Evolutionary conservation across 1,140 invertebrate species (phyloP).

Genomic region (Pogonognathellus flavescens): DNA sequence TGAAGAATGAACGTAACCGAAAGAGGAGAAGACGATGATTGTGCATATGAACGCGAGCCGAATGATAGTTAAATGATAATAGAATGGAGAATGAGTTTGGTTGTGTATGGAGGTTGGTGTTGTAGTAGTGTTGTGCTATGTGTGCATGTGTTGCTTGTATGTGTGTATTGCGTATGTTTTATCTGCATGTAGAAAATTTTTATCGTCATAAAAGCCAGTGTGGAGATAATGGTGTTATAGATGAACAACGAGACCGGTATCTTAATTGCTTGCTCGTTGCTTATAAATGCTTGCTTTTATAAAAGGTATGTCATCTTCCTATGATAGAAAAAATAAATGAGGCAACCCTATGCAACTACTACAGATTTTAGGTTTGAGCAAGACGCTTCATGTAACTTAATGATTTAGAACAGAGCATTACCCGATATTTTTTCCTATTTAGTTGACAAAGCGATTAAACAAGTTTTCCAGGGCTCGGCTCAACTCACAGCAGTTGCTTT

Average conservation of each 20-base stretch:
- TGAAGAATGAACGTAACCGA: not conserved
- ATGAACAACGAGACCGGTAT: constrained; percentile 40
- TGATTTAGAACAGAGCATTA: constrained; percentile 49
- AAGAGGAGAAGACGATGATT: not conserved
- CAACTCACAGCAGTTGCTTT: not conserved
- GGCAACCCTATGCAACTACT: constrained; percentile 22
- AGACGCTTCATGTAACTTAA: constrained; percentile 42
- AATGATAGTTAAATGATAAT: too few relatives aligned
- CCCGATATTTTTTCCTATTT: constrained; percentile 49
- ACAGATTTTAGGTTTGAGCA: constrained; percentile 36
- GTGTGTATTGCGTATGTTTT: not conserved
- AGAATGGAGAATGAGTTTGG: too few relatives aligned
- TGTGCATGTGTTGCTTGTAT: too few relatives aligned
- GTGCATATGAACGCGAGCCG: not conserved
- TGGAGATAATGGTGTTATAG: constrained; percentile 34
- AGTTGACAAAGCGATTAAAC: constrained; percentile 54
- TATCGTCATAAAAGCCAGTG: constrained; percentile 24
- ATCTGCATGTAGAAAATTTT: not conserved
- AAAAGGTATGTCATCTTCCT: constrained; percentile 43
- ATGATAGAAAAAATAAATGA: constrained; percentile 31
- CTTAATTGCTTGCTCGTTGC: constrained; percentile 44
- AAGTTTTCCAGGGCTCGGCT: constrained; percentile 49
- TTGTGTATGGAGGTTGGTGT: too few relatives aligned
- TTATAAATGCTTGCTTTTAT: constrained; percentile 42
- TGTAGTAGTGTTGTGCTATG: too few relatives aligned